Conservation (phyloP, 2,888 invertebrate genomes). For the Copidosoma aretas region DNA sequence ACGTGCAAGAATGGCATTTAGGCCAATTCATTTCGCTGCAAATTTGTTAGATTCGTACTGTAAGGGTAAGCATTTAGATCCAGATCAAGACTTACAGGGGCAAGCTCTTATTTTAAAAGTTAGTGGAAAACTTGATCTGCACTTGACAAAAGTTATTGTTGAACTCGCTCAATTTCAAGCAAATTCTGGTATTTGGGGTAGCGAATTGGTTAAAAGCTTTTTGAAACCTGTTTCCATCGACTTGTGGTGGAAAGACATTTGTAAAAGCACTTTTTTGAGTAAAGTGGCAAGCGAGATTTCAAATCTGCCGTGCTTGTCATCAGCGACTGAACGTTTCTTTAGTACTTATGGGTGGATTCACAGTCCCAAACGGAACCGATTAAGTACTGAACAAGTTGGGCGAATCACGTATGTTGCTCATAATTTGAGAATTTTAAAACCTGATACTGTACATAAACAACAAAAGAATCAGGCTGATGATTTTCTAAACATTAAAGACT, state of each 20-base stretch:
- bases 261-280: conserved; percentile 19
- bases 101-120: background rate
- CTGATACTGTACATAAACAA: too few relatives aligned
- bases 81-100: background rate
- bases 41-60: conserved; percentile 34
- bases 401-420: conserved; percentile 29
- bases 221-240: background rate
- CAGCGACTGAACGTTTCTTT: conserved; percentile 39
- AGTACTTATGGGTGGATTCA: conserved; percentile 39
- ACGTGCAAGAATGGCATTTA: conserved; percentile 24
- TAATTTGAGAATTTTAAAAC: conserved; percentile 12
- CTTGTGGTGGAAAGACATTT: conserved; percentile 36
- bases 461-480: too few relatives aligned
- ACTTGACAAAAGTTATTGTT: background rate
- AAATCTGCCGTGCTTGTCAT: conserved; percentile 28
- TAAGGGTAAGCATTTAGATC: background rate
- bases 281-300: conserved; percentile 29
- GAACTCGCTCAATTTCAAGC: background rate
- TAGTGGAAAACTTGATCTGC: background rate
- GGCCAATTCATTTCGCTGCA: conserved; percentile 37
- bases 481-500: too few relatives aligned
- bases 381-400: conserved; percentile 30
- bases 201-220: background rate
- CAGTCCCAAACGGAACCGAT: conserved; percentile 33
- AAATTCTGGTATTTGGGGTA: background rate